These are phyloP conservation scores for Drosophila parabipectinata DNA, from an alignment of 1,140 invertebrate species.

Conservation along the genomic window DNA sequence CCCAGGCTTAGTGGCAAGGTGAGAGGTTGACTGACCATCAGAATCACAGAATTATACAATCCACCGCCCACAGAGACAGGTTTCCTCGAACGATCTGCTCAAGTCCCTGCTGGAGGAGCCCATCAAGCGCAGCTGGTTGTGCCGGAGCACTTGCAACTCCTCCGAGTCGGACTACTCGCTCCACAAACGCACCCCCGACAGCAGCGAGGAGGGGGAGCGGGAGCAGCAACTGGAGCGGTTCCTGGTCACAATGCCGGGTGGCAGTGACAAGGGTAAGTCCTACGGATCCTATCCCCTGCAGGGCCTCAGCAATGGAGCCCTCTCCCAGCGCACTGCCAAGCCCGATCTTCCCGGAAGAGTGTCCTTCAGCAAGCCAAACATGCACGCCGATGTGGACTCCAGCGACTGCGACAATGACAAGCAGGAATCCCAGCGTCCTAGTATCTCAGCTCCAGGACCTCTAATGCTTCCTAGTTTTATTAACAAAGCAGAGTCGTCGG, in stretches of 20 bases:
- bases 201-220: slow-evolving; percentile 50
- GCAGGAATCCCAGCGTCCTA: slow-evolving; percentile 37
- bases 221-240: slow-evolving; percentile 60
- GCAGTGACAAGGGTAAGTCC: slow-evolving; percentile 43
- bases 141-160: slow-evolving; percentile 65
- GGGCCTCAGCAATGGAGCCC: slow-evolving; percentile 41
- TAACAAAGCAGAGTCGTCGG: slow-evolving; percentile 35
- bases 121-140: slow-evolving; percentile 78
- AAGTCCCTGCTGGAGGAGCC: slow-evolving; percentile 78
- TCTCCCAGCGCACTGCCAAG: slow-evolving; percentile 58
- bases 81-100: slow-evolving; percentile 76
- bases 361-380: slow-evolving; percentile 75
- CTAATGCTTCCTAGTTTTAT: slow-evolving; percentile 47
- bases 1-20: slow-evolving; percentile 41
- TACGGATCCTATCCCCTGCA: slow-evolving; percentile 38
- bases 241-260: slow-evolving; percentile 53
- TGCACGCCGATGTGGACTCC: slow-evolving; percentile 62
- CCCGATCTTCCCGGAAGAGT: slow-evolving; percentile 80
- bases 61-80: slow-evolving; percentile 36
- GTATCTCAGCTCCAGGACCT: slow-evolving; percentile 73
- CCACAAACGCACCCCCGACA: slow-evolving; percentile 47
- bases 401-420: slow-evolving; percentile 82
- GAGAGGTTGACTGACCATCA: background rate
- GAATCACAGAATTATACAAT: background rate
- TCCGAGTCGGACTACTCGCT: slow-evolving; percentile 70